These are phyloP conservation scores for Augochlorella aurata DNA, from an alignment of 2,888 invertebrate species.

Conservation along the genomic window DNA sequence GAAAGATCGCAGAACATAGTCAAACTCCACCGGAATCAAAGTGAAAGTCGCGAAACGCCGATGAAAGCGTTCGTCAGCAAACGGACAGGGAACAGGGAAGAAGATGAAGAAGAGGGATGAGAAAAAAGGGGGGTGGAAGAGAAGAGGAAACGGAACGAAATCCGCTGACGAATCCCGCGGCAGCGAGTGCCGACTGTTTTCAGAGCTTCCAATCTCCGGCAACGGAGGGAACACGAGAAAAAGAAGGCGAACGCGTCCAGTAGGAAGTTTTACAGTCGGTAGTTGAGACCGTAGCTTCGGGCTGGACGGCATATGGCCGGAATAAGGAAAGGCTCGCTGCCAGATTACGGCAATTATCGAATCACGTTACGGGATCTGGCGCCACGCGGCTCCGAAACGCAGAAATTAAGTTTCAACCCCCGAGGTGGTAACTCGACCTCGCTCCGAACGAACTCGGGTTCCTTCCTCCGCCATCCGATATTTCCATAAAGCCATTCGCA, in stretches of 20 bases:
- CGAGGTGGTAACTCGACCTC: conserved; percentile 17
- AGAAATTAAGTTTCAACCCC: conserved; percentile 39
- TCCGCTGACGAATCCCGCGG: conserved; percentile 11
- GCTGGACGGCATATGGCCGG: conserved; percentile 72
- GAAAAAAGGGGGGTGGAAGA: not conserved
- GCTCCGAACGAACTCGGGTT: not conserved
- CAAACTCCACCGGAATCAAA: not conserved
- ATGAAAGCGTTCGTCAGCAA: not conserved
- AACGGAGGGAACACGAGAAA: conserved; percentile 29
- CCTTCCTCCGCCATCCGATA: too few species aligned
- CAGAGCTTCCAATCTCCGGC: conserved; percentile 31
- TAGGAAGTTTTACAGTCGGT: conserved; percentile 73
- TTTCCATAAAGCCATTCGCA: too few species aligned
- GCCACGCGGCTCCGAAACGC: conserved; percentile 45
- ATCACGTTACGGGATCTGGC: conserved; percentile 67
- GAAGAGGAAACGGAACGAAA: conserved; percentile 3
- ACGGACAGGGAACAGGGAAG: not conserved
- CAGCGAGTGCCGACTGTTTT: conserved; percentile 18
- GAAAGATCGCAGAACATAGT: too few species aligned
- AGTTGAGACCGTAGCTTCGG: conserved; percentile 70
- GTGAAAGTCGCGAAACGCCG: not conserved
- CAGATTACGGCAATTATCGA: conserved; percentile 77
- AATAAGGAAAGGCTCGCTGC: conserved; percentile 70
- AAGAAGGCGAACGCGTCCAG: conserved; percentile 50
- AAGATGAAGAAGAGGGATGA: not conserved